Conservation (phyloP, 2,888 invertebrate genomes). For the Tanypteryx hageni region DNA sequence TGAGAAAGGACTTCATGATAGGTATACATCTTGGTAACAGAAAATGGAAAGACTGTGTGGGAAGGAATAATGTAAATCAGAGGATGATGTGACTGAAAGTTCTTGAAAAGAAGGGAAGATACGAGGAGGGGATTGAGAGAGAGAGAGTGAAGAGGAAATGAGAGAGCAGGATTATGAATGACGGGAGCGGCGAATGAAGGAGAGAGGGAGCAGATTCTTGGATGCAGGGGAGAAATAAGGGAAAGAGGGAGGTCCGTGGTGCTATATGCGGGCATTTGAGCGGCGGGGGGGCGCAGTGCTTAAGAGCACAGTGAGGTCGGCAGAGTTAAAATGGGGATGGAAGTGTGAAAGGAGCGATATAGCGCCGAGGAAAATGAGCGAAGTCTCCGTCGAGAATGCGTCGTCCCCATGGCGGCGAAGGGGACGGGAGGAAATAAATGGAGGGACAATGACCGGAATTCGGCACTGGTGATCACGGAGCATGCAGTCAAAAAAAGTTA, state of each 20-base stretch:
- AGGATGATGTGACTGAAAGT: no score
- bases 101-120: background rate
- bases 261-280: constrained; percentile 8
- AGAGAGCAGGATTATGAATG: background rate
- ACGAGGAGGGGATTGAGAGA: background rate
- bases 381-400: background rate
- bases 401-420: background rate
- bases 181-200: background rate
- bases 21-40: no score
- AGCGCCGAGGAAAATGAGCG: background rate
- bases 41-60: no score
- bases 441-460: no score
- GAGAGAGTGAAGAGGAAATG: background rate
- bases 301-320: background rate
- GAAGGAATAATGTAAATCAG: no score
- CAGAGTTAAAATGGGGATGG: constrained; percentile 17
- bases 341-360: background rate
- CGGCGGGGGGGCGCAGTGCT: constrained; percentile 6
- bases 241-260: background rate
- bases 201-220: background rate
- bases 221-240: background rate
- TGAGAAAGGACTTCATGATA: no score
- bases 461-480: no score
- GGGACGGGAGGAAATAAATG: background rate
- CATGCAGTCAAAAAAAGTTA: no score